Base-by-base conservation (phyloP, 2,113 vertebrate species). In the Tragelaphus imberbis region DNA sequence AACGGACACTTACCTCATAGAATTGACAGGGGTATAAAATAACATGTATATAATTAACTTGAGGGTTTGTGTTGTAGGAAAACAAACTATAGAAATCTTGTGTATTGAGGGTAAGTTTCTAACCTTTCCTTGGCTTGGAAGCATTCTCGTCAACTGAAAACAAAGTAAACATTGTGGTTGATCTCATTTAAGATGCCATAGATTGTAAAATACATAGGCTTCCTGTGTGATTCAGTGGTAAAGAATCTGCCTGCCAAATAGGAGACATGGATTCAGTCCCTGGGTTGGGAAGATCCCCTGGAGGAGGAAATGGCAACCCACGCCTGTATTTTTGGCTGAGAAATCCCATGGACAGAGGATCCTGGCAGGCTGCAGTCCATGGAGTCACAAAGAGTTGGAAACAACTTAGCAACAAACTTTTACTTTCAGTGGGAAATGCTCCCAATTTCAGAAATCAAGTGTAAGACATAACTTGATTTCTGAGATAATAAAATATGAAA, bases 401-500 rank as follows among this genome's bases (percentile, higher is more conserved):
- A 77, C 36, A 44, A 40, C 19, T 40, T 36, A 71, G 68, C 19
- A 71, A 71, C 19, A 23, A 71, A 40, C 68, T 40, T 71, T 71
- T 10, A 71, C 10, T 71, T 71, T 71, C 68, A 71, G 68, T 8
- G 28, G 47, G 85, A 88, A 91, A 84, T 36, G 13, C 2, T 88
- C 51, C 28, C 11, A 71, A 28, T 91, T 93, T 93, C 23, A 93
- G 81, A 49, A n/a, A 28, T 79, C n/a, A 90, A 77, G 25, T 49
- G 8, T 84, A 90, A 90, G 84, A 44, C 30, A 25, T 79, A 93
- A 47, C 10, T 30, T 68, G 84, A 90, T 95, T 96, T 92, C 68
- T 96, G 51, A 92, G 71, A 87, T 92, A 40, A 88, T 63, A 91
- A 84, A 71, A 94, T 81, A 49, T 56, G 49, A 97, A 75, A 94